A percentile compares a stretch with the other conserved stretches of the same genome.
Conservation (phyloP, 2,113 vertebrate genomes). For the Heliornis fulica region DNA sequence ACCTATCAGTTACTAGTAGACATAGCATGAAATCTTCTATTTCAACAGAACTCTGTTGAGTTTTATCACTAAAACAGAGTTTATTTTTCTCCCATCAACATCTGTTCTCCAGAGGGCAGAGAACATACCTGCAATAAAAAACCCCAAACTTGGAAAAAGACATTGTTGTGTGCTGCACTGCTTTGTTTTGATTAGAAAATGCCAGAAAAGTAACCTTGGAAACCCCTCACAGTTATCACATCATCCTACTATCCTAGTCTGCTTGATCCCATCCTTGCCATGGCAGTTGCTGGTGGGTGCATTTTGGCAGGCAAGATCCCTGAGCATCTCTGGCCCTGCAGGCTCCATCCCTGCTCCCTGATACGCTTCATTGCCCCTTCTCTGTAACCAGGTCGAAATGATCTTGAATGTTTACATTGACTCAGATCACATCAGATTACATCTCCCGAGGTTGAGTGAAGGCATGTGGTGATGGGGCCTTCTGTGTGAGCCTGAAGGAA, state of each 20-base stretch:
- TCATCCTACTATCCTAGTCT: not conserved
- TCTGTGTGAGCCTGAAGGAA: not conserved
- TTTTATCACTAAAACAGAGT: not conserved
- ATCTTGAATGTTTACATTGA: not conserved
- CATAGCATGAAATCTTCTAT: not conserved
- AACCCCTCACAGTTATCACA: too few species aligned
- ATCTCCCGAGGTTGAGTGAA: not conserved
- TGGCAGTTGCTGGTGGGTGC: not conserved
- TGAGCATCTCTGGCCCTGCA: not conserved
- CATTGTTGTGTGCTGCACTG: not conserved
- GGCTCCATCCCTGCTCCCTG: not conserved
- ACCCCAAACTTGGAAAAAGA: not conserved
- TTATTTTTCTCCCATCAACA: not conserved
- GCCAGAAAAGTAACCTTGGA: not conserved
- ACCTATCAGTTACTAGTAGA: not conserved
- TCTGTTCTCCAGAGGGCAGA: not conserved
- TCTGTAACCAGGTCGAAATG: not conserved
- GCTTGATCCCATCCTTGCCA: accelerated
- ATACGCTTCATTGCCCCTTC: not conserved
- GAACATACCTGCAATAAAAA: not conserved
- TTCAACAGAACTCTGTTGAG: not conserved
- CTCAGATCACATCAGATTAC: not conserved
- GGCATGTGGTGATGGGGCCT: not conserved
- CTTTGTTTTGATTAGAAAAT: not conserved
- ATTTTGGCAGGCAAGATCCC: not conserved